Base-by-base conservation (phyloP, 2,888 invertebrate species). In the Scaptodrosophila latifasciaeformis region DNA sequence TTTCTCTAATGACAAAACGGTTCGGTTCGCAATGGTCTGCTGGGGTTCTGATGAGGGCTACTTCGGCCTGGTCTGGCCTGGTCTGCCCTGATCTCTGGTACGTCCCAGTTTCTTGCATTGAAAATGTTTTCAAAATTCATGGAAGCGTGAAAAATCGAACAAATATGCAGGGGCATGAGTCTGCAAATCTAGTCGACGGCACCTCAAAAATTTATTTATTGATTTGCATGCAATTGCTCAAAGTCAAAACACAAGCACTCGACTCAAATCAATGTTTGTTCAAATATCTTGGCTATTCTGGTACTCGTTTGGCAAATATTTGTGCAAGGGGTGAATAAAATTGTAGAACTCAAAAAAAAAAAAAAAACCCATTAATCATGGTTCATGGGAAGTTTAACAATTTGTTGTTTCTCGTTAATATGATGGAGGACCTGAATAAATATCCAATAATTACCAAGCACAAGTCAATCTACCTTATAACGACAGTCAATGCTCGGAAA, bases 101-200 rank as follows among this genome's bases (percentile, higher is more conserved):
- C 4, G 24, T 5, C 24, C 24, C 24, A 24, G 24, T 24, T 24
- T 24, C 24, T 3, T 24, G 24, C 7, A 3, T 3, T 7, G 24
- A 62, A 70, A 70, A 72, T 67, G 67, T 50, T 57, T 52, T 60
- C 62, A 62, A 67, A 56, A 62, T 58, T 63, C 79, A 76, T 78
- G 76, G 76, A 78, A 72, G 75, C 75, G 79, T 78, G 70, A 75
- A 75, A 75, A 70, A 59, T 70, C 63, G 66, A 66, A 63, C 59
- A 68, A 70, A 70, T 77, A 76, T 62, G 51, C 47, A 6, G 18
- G 19, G 35, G 54, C 10, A 19, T 2, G 2, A 18, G 17, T 40
- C 17, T 40, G 40, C 19, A 19, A 19, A 18, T n/a, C 21, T 47
- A 45, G 63, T 18, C 15, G 13, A n/a, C 6, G 15, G 35, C 13